phyloP scores from a whole-genome alignment of 1,140 invertebrate genomes.

The Penaeus indicus region DNA sequence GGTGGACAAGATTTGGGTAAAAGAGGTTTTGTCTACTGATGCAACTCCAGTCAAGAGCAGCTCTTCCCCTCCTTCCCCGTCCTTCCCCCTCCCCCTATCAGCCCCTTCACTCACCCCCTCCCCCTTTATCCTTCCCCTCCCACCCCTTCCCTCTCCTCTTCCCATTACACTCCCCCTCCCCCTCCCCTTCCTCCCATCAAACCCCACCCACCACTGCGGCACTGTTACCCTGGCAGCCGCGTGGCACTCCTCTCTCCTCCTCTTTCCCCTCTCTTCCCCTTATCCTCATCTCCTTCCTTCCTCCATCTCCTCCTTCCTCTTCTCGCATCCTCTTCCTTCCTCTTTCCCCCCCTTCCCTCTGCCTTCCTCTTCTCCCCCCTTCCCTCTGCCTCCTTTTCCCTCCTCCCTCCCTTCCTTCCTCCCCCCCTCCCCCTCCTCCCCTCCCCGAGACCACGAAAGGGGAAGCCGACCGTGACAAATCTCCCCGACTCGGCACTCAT shows the following conservation, averaged over 20 bases:
- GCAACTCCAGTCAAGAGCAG: too few species aligned
- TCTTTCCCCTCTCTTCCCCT: background rate
- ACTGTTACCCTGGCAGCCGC: background rate
- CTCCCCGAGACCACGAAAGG: background rate
- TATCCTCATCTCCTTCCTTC: background rate
- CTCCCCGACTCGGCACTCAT: constrained; percentile 41
- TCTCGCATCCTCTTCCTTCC: background rate
- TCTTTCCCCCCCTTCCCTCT: background rate
- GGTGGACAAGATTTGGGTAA: too few species aligned
- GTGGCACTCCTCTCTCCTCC: background rate
- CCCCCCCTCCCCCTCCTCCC: background rate
- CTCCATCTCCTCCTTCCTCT: background rate
- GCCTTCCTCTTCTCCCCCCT: background rate
- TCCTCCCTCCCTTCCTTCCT: background rate
- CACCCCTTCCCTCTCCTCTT: background rate
- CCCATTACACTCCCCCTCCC: background rate
- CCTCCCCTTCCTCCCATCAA: background rate
- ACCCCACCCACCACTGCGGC: background rate
- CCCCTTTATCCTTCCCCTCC: background rate
- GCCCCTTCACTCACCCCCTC: background rate
- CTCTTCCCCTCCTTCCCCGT: background rate
- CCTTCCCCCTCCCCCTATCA: background rate
- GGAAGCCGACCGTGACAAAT: constrained; percentile 26
- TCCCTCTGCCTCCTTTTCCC: background rate
- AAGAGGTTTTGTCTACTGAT: too few species aligned